A percentile compares a stretch with the other conserved stretches of the same genome.
phyloP scores from a whole-genome alignment of 2,888 invertebrate genomes.

The Imbricaverruca yamaguchii region DNA sequence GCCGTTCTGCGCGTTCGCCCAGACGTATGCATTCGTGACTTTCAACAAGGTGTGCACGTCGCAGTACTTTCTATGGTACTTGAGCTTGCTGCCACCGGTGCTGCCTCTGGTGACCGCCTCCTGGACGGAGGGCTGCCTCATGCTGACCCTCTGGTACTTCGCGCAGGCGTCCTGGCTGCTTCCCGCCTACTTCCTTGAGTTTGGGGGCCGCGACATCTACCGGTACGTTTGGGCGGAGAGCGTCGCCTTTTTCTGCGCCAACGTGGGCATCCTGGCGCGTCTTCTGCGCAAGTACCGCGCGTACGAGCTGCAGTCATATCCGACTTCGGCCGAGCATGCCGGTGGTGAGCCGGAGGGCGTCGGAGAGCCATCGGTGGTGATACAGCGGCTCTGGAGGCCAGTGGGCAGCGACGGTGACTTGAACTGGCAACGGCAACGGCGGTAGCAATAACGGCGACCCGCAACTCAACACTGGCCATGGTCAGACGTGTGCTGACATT shows the following conservation, averaged over 20 bases:
- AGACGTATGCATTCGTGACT: constrained; percentile 79
- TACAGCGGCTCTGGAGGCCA: not conserved
- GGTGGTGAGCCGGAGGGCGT: not conserved
- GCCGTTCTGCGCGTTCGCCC: constrained; percentile 72
- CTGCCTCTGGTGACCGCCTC: constrained; percentile 59
- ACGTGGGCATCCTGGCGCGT: constrained; percentile 60
- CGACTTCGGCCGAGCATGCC: not conserved
- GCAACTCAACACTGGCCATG: too few relatives aligned
- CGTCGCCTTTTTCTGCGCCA: constrained; percentile 71
- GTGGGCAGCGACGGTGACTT: not conserved
- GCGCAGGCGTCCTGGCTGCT: constrained; percentile 81
- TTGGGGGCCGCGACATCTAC: constrained; percentile 73
- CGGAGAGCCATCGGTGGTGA: not conserved
- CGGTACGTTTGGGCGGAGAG: constrained; percentile 75
- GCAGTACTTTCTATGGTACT: constrained; percentile 95
- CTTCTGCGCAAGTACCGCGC: constrained; percentile 41
- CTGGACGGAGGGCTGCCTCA: constrained; percentile 42
- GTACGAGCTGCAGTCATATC: too few relatives aligned
- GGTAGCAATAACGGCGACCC: too few relatives aligned
- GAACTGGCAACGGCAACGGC: not conserved
- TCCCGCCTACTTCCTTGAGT: constrained; percentile 87
- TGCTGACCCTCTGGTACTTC: constrained; percentile 49
- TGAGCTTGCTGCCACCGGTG: constrained; percentile 76
- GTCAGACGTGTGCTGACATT: too few relatives aligned
- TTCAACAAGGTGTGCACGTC: constrained; percentile 91